Percentiles rank a stretch among this genome's conserved stretches.
Conservation (phyloP, 2,113 vertebrate species). For the Hucho hucho region DNA sequence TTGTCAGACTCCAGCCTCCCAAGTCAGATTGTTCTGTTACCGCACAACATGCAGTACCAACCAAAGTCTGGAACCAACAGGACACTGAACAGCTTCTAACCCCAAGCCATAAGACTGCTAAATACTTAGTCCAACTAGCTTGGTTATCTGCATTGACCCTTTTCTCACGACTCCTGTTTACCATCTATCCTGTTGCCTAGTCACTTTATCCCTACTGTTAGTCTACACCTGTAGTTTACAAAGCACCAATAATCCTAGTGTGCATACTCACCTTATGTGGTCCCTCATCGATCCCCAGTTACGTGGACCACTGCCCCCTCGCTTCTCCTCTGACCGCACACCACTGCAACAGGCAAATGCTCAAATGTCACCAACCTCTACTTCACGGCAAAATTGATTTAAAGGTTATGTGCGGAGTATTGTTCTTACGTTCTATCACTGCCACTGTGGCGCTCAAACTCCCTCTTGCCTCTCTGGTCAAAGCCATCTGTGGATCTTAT, state of each 20-base stretch:
- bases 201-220: too few relatives aligned
- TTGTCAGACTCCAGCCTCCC: too few relatives aligned
- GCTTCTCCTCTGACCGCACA: conserved; percentile 67
- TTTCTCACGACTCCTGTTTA: too few relatives aligned
- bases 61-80: too few relatives aligned
- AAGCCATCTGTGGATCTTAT: conserved; percentile 64
- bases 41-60: too few relatives aligned
- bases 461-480: conserved; percentile 74
- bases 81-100: too few relatives aligned
- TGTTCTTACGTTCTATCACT: conserved; percentile 72
- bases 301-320: conserved; percentile 59
- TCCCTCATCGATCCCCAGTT: conserved; percentile 71
- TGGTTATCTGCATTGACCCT: too few relatives aligned
- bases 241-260: background rate
- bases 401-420: background rate
- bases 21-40: too few relatives aligned
- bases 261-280: conserved; percentile 34
- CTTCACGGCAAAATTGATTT: background rate
- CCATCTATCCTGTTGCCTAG: too few relatives aligned
- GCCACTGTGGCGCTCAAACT: conserved; percentile 74
- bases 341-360: conserved; percentile 38
- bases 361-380: background rate
- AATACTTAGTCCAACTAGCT: too few relatives aligned
- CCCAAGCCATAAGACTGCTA: too few relatives aligned
- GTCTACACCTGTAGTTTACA: background rate